These are phyloP conservation scores for Diadegma fenestrale DNA, from an alignment of 2,888 invertebrate species.

Conservation along the genomic window DNA sequence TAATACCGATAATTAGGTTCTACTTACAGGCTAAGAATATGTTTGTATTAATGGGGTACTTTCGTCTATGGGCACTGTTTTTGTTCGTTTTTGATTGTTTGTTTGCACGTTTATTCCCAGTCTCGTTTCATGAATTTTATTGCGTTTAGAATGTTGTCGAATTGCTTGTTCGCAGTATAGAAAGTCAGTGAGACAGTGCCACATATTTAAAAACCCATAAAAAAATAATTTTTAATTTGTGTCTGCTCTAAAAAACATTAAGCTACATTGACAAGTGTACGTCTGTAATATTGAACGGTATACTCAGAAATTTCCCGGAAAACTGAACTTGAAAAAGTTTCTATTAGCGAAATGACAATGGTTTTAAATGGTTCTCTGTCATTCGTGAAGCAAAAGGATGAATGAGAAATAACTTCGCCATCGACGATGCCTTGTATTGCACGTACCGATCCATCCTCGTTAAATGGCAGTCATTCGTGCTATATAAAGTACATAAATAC, in stretches of 20 bases:
- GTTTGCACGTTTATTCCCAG: background rate
- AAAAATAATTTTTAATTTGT: background rate
- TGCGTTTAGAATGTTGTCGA: background rate
- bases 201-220: background rate
- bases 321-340: background rate
- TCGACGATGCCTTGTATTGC: background rate
- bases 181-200: background rate
- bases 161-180: background rate
- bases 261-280: background rate
- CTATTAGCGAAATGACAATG: background rate
- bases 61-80: conserved; percentile 48
- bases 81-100: conserved; percentile 14
- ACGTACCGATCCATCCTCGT: background rate
- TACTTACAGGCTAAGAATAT: conserved; percentile 67
- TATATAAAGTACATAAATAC: background rate
- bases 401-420: conserved; percentile 1
- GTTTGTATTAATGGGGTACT: conserved; percentile 64
- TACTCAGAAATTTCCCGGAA: background rate
- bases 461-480: conserved; percentile 7
- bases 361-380: background rate
- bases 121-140: conserved; percentile 13
- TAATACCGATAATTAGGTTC: conserved; percentile 68
- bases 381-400: background rate
- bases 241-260: no score
- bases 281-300: background rate